Evolutionary conservation across 2,888 invertebrate genomes (phyloP), one percentile per base, ranked within the genome.

Genomic region (Suillia variegata): DNA sequence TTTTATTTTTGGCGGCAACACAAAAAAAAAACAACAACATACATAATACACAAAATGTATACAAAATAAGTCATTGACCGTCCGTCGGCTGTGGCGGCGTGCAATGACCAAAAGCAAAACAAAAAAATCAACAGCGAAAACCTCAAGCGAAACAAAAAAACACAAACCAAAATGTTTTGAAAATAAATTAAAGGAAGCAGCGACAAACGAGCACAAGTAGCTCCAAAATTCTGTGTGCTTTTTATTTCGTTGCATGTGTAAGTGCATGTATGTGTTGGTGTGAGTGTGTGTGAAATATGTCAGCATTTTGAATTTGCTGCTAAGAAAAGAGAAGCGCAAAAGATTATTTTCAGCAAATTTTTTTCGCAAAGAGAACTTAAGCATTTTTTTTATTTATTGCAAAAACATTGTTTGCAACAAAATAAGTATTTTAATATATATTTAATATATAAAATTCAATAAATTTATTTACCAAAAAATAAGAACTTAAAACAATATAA

Each of bases 31-130:
- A 20, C 45, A 20, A 17, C 45, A 20, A 45, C 17, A 45, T 45
- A 45, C 18, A 45, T 45, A 45, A 45, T 18, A 20, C 45, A 45
- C 45, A 45, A 45, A 45, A 45, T 45, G 45, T 45, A 45, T 45
- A 45, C 13, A 45, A 45, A 38, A 17, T 5, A 45, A 45, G 45
- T 45, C 45, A 45, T 45, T 45, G 45, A 45, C 38, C 38, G 38
- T 38, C 38, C 6, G 38, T 38, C 38, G n/a, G 45, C 13, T 20
- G 3, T 17, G 5, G 18, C 20, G 18, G 3, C 45, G 45, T 18
- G 45, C 45, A 45, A 18, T 45, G 45, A 45, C 45, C 45, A 45
- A 45, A 38, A 45, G 18, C 20, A 20, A 20, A 17, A 17, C 17
- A 45, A 45, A 45, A 45, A 45, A 45, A 8, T 45, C 45, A 17